Base-by-base conservation (phyloP, 1,140 invertebrate genomes). In the Lepidotrigona ventralis region DNA sequence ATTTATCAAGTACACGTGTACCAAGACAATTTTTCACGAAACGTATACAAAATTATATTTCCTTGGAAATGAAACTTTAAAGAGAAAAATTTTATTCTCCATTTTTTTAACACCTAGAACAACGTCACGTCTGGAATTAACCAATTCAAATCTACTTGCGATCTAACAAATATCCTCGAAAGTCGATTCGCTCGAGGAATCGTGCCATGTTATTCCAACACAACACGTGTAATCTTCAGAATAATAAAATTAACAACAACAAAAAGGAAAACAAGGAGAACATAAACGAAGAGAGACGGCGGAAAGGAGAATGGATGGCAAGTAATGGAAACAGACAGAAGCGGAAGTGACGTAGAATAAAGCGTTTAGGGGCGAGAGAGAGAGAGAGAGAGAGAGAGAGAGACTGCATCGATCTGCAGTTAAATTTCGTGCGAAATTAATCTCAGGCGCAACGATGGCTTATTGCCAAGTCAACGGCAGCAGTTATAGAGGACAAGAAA, bases 371-470 rank as follows among this genome's bases (percentile, higher is more conserved):
- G 63, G 60, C 29, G 64, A 72, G 15, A 17, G 54, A 17, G 58
- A 60, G 58, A 60, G 8, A 11, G n/a, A 23, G 39, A 23, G 17
- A 56, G 54, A 46, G 71, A 63, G 64, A 33, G 46, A 3, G 46
- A 33, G 21, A 60, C 70, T 76, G 81, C 79, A 86, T 78, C 85
- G 66, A 83, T 74, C 66, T 68, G 71, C 58, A 60, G 77, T 87
- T 77, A 87, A 84, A 87, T 86, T 84, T 87, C 75, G 86, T 84
- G 81, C 60, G 86, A 87, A 87, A 87, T 87, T 87, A 87, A 86
- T 87, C 77, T 87, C 63, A 69, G 86, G 66, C 85, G 77, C 74
- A 82, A 87, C 77, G 83, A 63, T 84, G 85, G 86, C 86, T 87
- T 87, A 87, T 87, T 87, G 86, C 86, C 85, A 87, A 81, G 86